Conservation (phyloP, 2,113 vertebrate species). For the Salvelinus sp. region DNA sequence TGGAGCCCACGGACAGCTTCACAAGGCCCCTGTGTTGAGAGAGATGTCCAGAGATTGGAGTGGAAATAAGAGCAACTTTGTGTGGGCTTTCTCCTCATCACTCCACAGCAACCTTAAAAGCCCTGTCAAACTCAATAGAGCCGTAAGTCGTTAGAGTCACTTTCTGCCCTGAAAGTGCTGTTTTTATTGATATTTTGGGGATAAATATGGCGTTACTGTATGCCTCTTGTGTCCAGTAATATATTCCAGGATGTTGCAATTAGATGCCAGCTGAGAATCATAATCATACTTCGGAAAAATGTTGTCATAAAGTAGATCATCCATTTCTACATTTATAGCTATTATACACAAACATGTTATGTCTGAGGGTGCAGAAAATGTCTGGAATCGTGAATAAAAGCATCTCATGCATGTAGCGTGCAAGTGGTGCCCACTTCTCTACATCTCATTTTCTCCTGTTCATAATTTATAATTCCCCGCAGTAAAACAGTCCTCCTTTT, state of each 20-base stretch:
- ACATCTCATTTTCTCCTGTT: not conserved
- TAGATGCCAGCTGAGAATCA: not conserved
- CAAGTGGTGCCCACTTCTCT: not conserved
- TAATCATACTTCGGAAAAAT: not conserved
- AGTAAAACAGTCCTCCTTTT: slow-evolving; percentile 10
- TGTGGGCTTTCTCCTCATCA: not conserved
- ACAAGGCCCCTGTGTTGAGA: not conserved
- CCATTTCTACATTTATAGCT: not conserved
- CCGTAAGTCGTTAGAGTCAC: not conserved
- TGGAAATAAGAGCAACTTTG: no score
- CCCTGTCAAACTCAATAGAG: not conserved
- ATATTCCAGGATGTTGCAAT: not conserved
- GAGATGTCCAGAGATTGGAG: not conserved
- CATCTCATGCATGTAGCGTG: not conserved
- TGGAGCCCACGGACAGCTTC: not conserved
- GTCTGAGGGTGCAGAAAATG: not conserved
- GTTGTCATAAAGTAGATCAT: no score
- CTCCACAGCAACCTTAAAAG: slow-evolving; percentile 9
- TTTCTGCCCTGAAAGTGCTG: not conserved
- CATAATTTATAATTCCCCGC: not conserved
- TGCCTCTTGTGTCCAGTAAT: not conserved
- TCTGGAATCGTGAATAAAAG: not conserved
- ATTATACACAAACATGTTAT: not conserved
- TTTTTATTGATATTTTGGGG: not conserved
- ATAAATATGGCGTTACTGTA: not conserved